Evolutionary conservation across 2,113 vertebrate species (phyloP), one percentile per base, ranked within the genome.

Genomic region (Sterna hirundo): DNA sequence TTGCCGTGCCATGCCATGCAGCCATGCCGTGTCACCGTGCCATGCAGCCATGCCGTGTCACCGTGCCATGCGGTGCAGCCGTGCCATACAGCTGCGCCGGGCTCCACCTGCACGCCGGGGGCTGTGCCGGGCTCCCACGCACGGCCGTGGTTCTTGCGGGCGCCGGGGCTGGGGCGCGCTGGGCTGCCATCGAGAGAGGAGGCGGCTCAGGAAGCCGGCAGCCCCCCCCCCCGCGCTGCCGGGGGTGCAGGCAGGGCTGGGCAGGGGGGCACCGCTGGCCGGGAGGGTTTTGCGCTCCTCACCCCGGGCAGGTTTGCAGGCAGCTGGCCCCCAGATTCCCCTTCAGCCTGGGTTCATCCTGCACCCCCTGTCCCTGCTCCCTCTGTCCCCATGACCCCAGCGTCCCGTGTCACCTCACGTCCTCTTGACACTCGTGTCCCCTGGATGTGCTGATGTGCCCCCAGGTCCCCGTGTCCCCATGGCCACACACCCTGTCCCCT

Each of bases 141-240:
- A 4, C 14, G 2, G 30, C 57, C 14, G 3, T 1, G 88, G 92
- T 83, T 91, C 69, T 75, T 94, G 91, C 2, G 62, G 83, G 46
- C 2, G 27, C 71, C 21, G 1, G 15, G 29, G 26, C 57, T 65
- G 68, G 38, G 42, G 13, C 2, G 16, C 15, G 3, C 32, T 11
- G 71, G 60, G 77, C 14, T 44, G 64, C 46, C 74, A 23, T 3
- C 8, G 60, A 60, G 83, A 54, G 77, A 71, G 29, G 81, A 18
- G 78, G 77, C 6, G 7, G 92, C 76, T 92, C 95, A 97, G 96
- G 94, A 96, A 93, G 55, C 83, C 4, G 13, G 77, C 91, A 86
- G 83, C 91, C 72, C 81, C 80, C 81, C 80, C 12, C 7, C 2
- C 26, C 2, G 20, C 4, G 2, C 62, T 29, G 66, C 34, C 4